Base-by-base conservation (phyloP, 2,888 invertebrate species). In the Phymatocera aterrima region DNA sequence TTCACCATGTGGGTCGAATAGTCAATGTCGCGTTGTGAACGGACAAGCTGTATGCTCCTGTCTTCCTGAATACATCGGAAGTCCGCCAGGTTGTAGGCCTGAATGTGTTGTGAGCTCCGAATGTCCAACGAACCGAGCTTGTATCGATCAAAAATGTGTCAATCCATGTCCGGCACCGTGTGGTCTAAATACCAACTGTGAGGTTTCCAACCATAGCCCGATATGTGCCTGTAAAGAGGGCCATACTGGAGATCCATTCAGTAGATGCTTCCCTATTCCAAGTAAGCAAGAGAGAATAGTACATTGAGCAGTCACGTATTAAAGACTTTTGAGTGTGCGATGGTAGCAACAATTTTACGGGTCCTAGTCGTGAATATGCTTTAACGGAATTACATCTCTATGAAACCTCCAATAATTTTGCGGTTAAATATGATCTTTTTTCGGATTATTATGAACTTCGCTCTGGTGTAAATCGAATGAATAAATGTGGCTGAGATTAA, bases 161-260 rank as follows among this genome's bases (percentile, higher is more conserved):
- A 95, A 96, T 91, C 96, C 96, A 79, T 96, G 96, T 89, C 95
- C 95, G 46, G 96, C 96, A 79, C 95, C 96, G 68, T 97, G 97
- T 88, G 96, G 96, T 79, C 92, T 94, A 83, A 94, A 94, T 84
- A 92, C 95, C 3, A 91, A 93, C 51, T 97, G 97, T 86, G 93
- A 93, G 87, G 95, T 95, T 1, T 93, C 95, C 79, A 95, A 96
- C 87, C 96, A 96, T 87, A 95, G 94, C 87, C 96, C 96, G 2
- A 94, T 96, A 84, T 97, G 97, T 88, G 93, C 93, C 75, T 96
- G 96, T 87, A 92, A 91, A 31, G 84, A 90, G 24, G 92, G 92
- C 61, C 93, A 92, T 83, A 93, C 93, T 21, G 95, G 95, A 21
- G 94, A 95, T 91, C 94, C 95, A n/a, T 93, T 95, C 84, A 92